Conservation (phyloP, 2,888 invertebrate species). For the Calameuta pallipes region DNA sequence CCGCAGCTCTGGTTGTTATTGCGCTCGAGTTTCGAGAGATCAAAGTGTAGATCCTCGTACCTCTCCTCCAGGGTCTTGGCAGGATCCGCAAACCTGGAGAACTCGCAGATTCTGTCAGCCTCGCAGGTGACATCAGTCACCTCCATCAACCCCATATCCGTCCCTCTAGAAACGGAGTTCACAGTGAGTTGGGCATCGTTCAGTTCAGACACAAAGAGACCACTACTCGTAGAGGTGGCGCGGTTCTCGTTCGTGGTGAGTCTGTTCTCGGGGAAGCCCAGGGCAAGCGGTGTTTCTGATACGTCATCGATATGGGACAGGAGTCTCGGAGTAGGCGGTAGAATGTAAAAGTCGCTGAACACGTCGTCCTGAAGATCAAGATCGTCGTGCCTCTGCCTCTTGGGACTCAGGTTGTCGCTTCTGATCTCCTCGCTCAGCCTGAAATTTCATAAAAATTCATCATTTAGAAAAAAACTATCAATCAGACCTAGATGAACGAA, state of each 20-base stretch:
- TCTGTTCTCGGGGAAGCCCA: constrained; percentile 39
- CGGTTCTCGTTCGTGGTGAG: constrained; percentile 28
- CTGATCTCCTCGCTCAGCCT: constrained; percentile 55
- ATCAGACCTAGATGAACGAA: neutral
- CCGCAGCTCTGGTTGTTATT: constrained; percentile 61
- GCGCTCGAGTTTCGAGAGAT: constrained; percentile 56
- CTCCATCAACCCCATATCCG: constrained; percentile 45
- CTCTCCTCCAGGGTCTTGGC: constrained; percentile 55
- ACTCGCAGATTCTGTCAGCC: constrained; percentile 56
- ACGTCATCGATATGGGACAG: constrained; percentile 76
- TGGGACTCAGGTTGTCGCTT: constrained; percentile 46
- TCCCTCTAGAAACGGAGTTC: constrained; percentile 27
- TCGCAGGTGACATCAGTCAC: constrained; percentile 49
- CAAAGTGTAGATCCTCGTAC: constrained; percentile 54
- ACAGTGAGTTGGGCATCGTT: constrained; percentile 27
- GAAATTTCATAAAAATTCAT: neutral
- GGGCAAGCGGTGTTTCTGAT: constrained; percentile 40
- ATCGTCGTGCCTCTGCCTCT: constrained; percentile 69
- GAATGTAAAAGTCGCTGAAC: constrained; percentile 77
- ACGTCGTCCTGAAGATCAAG: constrained; percentile 78
- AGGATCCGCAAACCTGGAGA: constrained; percentile 54
- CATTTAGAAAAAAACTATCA: neutral
- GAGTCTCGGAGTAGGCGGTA: constrained; percentile 75
- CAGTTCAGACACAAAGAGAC: constrained; percentile 25
- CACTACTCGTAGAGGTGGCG: constrained; percentile 27